Base-by-base conservation (phyloP, 2,797 vertebrate genomes). In the Gadopsis marmoratus region DNA sequence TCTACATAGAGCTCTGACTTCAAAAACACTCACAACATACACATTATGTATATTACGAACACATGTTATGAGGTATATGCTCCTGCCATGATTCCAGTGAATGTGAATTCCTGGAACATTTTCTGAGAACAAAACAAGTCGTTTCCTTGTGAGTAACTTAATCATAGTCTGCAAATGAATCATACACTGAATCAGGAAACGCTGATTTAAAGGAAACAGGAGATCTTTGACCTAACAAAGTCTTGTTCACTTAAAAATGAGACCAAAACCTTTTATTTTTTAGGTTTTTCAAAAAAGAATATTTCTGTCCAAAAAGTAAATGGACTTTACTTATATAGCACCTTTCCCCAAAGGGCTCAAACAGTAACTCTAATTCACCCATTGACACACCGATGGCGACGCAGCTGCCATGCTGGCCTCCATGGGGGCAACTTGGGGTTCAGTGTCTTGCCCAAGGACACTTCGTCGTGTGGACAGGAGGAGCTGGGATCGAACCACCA, bases 161-260 rank as follows among this genome's bases (percentile, higher is more conserved):
- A 81, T 71, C 50, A 78, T 13, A 61, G 17, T 61, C 53, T 47
- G 41, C 35, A 78, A 55, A 47, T 73, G 10, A 76, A 74, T 83
- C 35, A 67, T 2, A 74, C 6, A 53, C 33, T 48, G 16, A 35
- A 54, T 51, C 39, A 41, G 37, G 5, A 60, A 60, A 37, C 71
- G 56, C 12, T 74, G 63, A 50, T 47, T 60, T n/a, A 19, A 37
- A 51, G 23, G 13, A 59, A 69, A 73, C 0, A 50, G 4, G 9
- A 37, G n/a, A 29, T 54, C 6, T 29, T 58, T 62, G 7, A 69
- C 56, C 5, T 55, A 67, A 55, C 21, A 31, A 23, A 37, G 47
- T 48, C 21, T 53, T 56, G 1, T n/a, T 54, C 0, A 37, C 14
- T 61, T 37, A 7, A 41, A 23, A 23, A 16, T 8, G 29, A 2